Percentiles rank a stretch among this genome's conserved stretches.
Conservation (phyloP, 2,113 vertebrate species). For the Phylloscopus whistleri region DNA sequence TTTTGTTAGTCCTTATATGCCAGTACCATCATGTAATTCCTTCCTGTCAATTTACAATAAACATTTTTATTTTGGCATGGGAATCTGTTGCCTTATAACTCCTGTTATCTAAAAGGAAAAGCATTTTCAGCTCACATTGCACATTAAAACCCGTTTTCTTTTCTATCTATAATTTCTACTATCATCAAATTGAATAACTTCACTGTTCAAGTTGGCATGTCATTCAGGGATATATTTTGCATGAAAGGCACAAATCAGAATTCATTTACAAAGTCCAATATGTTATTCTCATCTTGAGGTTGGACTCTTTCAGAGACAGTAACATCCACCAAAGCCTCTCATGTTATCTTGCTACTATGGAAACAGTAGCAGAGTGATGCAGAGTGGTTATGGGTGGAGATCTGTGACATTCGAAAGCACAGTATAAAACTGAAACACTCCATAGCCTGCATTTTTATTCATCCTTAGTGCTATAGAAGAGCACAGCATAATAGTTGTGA, state of each 20-base stretch:
- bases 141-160: background rate
- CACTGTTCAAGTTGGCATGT: background rate
- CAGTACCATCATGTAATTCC: background rate
- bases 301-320: background rate
- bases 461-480: background rate
- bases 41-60: background rate
- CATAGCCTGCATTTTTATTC: constrained; percentile 7
- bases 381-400: constrained; percentile 22
- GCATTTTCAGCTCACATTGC: background rate
- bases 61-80: background rate
- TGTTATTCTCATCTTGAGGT: background rate
- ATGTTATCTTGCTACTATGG: constrained; percentile 46
- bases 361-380: constrained; percentile 54
- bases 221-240: background rate
- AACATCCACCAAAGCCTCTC: background rate
- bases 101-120: background rate
- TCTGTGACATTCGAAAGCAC: background rate
- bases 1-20: background rate
- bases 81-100: background rate
- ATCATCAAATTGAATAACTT: background rate
- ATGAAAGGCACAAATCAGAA: background rate
- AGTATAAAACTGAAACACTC: background rate
- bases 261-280: background rate
- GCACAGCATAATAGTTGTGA: background rate
- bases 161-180: background rate